phyloP scores from a whole-genome alignment of 2,797 vertebrate species.

The Otus scops region DNA sequence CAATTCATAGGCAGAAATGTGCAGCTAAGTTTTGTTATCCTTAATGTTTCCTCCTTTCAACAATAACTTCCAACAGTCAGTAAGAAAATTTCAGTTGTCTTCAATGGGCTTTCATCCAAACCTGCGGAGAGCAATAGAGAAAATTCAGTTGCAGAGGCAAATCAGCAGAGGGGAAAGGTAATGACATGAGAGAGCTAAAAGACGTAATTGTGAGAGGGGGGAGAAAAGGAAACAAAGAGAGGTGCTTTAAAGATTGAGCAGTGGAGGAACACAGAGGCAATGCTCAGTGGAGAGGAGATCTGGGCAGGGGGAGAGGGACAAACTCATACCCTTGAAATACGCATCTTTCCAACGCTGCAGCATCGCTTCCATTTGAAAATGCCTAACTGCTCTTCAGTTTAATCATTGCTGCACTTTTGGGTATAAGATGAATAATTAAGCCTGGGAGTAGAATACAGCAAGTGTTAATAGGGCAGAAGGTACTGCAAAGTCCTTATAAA shows the following conservation, averaged over 20 bases:
- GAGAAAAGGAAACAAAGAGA: not conserved
- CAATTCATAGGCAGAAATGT: not conserved
- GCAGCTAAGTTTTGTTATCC: not conserved
- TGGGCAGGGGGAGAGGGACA: not conserved
- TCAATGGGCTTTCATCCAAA: conserved; percentile 35
- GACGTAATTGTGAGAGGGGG: not conserved
- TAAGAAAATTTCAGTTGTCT: conserved; percentile 16
- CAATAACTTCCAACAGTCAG: not conserved
- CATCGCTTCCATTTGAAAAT: conserved; percentile 29
- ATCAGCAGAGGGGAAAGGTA: conserved; percentile 37
- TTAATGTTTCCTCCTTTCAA: not conserved
- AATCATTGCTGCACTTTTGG: conserved; percentile 61
- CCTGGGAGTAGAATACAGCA: conserved; percentile 55
- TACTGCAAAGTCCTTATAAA: conserved; percentile 50
- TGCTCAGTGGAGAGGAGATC: not conserved
- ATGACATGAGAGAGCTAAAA: not conserved
- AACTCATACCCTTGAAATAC: conserved; percentile 29
- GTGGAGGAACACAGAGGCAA: not conserved
- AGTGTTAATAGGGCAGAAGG: conserved; percentile 63
- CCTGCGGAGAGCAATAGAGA: not conserved
- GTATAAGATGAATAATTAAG: conserved; percentile 68
- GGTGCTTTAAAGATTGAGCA: not conserved
- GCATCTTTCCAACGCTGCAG: not conserved
- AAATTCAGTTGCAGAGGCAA: conserved; percentile 21
- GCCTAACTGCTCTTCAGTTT: conserved; percentile 52